These are phyloP conservation scores for Podotricha telesiphe DNA, from an alignment of 2,888 invertebrate genomes.

Conservation along the genomic window DNA sequence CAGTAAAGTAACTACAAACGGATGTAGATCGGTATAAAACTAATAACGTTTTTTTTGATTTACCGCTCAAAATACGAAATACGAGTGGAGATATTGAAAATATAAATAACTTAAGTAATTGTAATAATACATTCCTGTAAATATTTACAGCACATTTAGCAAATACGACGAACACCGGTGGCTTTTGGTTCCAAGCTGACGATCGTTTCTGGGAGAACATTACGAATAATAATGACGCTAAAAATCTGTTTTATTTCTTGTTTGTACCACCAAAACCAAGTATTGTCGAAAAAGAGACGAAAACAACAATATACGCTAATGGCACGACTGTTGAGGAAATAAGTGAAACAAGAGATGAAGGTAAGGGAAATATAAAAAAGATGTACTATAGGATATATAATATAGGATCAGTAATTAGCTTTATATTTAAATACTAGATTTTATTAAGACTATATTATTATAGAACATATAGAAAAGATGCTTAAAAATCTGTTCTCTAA, in stretches of 20 bases:
- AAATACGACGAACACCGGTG: slow-evolving; percentile 4
- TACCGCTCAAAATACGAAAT: not conserved
- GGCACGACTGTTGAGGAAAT: slow-evolving; percentile 60
- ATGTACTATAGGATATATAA: too few relatives aligned
- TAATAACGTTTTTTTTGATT: too few relatives aligned
- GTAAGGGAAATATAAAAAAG: slow-evolving; percentile 2
- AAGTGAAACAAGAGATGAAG: slow-evolving; percentile 46
- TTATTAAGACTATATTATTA: too few relatives aligned
- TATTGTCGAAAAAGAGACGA: slow-evolving; percentile 52
- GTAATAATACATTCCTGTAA: not conserved
- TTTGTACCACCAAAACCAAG: slow-evolving; percentile 51
- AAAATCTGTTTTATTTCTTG: slow-evolving; percentile 53
- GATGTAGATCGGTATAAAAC: too few relatives aligned
- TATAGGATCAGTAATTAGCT: too few relatives aligned
- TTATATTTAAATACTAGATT: too few relatives aligned
- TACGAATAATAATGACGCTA: slow-evolving; percentile 36
- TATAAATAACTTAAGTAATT: not conserved
- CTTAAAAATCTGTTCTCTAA: too few relatives aligned
- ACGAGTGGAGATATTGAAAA: not conserved
- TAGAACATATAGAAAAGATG: too few relatives aligned
- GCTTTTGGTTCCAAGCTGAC: slow-evolving; percentile 35
- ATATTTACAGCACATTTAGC: slow-evolving; percentile 15
- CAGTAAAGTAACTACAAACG: too few relatives aligned
- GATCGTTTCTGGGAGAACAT: slow-evolving; percentile 48
- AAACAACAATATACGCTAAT: slow-evolving; percentile 56